Evolutionary conservation across 2,113 vertebrate genomes (phyloP), one percentile per base, ranked within the genome.

Genomic region (Synchiropus splendidus): DNA sequence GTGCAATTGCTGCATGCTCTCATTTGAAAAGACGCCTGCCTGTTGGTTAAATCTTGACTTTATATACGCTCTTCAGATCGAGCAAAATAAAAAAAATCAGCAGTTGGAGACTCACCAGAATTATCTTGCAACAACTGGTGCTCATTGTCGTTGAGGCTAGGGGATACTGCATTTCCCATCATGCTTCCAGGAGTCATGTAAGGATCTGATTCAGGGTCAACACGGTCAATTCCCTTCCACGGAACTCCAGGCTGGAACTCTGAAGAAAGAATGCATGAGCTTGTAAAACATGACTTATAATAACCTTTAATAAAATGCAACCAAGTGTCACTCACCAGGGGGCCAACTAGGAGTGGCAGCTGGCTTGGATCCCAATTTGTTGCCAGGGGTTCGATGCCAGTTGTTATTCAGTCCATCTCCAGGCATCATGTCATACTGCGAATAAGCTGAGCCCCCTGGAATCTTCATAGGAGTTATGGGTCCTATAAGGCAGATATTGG

Each of bases 221-320:
- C 92, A 52, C 90, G 96, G 83, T 92, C 92, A 63, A 98, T 95
- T 84, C 95, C 95, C 84, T 97, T 97, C 95, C 95, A 99, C 58
- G 95, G 95, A 68, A 98, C 95, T 74, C 95, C 95, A 42, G 95
- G 95, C 85, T 97, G 94, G 79, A 99, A 99, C 80, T 99, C 94
- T 98, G 69, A 63, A 12, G 6, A 36, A 18, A 31, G 51, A n/a
- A 48, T 4, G 58, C 9, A 39, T 8, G 18, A 12, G 16, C 12
- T 16, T 16, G 31, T 9, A 31, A 6, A 10, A 42, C 10, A 31
- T 42, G 18, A 10, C 9, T 12, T 34, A 10, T 9, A 36, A 6
- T 34, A 12, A 10, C 11, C 14, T 9, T 6, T 14, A 18, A 14
- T 12, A 35, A n/a, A 16, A 35, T 13, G n/a, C 9, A 12, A 17